Evolutionary conservation across 1,140 invertebrate species (phyloP), one percentile per base, ranked within the genome.

Genomic region (Mercenaria mercenaria): DNA sequence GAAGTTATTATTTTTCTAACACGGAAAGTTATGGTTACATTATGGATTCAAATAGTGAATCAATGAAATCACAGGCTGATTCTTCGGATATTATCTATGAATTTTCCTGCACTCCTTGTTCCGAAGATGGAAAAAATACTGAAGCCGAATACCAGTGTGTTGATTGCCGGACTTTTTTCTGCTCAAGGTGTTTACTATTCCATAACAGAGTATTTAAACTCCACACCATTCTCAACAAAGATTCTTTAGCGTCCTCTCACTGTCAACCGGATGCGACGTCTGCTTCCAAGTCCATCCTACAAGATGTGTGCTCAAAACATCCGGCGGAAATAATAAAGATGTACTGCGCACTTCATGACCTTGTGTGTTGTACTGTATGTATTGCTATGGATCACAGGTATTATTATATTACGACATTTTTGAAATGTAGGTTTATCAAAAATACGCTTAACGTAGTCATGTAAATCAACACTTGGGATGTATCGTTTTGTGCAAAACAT

Each of bases 61-160:
- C 8, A 18, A 18, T 18, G 43, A 18, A 18, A n/a, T 61, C 56
- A 6, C 56, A 61, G 56, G 26, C 23, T 26, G 23, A 4, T 6
- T 8, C 10, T 26, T 61, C 56, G 8, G 56, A 61, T n/a, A 6
- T 61, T 87, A 15, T 92, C 64, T 41, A 83, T 80, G 50, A 86
- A 77, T 0, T 89, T 88, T 26, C 77, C 86, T 67, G 74, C 89
- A 0, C 89, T 86, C 50, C 23, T 91, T 1, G 34, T 90, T 47
- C 82, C 90, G 20, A 76, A 83, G 89, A 91, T 88, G 52, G 64
- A 67, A 41, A 34, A 11, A 34, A 37, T n/a, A 18, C 29, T 20
- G 80, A 41, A 32, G 64, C 56, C 4, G 56, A 61, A n/a, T 61
- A 61, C 23, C 56, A 61, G 56, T 61, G 56, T 26, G 56, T 26